phyloP scores from a whole-genome alignment of 2,888 invertebrate genomes.

The Chrysodeixis includens region DNA sequence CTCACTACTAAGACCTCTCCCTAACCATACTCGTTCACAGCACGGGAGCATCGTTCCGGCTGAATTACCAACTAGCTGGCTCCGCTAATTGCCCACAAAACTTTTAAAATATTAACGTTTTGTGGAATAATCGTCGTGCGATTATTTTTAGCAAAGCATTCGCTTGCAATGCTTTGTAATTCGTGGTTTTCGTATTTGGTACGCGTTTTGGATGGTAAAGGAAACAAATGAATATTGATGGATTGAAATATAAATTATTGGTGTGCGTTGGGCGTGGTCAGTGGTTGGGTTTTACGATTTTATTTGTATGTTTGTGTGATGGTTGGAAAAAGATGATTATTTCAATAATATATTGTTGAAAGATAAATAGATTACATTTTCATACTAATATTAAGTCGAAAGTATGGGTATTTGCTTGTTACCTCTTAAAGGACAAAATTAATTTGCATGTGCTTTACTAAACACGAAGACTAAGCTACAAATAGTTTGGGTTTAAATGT shows the following conservation, averaged over 20 bases:
- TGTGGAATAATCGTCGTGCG: slow-evolving; percentile 53
- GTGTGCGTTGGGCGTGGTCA: not conserved
- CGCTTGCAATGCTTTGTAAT: slow-evolving; percentile 32
- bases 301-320: not conserved
- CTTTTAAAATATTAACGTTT: slow-evolving; percentile 70
- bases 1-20: slow-evolving; percentile 14
- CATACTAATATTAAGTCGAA: too few species aligned
- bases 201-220: not conserved
- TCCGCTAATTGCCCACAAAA: slow-evolving; percentile 71
- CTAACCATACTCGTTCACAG: slow-evolving; percentile 44
- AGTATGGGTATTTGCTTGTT: too few species aligned
- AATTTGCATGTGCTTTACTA: too few species aligned
- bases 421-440: too few species aligned
- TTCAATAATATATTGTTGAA: too few species aligned
- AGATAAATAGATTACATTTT: too few species aligned
- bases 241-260: not conserved
- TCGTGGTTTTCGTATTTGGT: slow-evolving; percentile 22
- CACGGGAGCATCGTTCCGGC: slow-evolving; percentile 60
- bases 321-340: not conserved
- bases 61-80: slow-evolving; percentile 69
- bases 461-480: too few species aligned
- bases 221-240: not conserved
- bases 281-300: not conserved
- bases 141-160: slow-evolving; percentile 41
- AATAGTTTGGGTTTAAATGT: too few species aligned